These are phyloP conservation scores for Alitta virens DNA, from an alignment of 2,888 invertebrate genomes.

Conservation along the genomic window DNA sequence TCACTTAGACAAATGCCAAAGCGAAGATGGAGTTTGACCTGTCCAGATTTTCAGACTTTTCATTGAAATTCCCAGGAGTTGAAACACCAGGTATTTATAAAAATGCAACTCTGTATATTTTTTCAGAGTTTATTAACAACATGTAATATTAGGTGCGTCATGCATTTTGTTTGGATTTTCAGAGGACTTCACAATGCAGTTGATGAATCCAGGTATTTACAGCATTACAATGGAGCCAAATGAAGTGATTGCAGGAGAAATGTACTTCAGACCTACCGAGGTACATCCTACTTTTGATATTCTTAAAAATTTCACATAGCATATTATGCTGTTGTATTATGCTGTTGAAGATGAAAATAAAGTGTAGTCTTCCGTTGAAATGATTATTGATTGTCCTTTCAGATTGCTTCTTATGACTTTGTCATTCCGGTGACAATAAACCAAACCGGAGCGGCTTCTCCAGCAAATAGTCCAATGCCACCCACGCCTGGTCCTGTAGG, in stretches of 20 bases:
- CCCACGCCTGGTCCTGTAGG: slow-evolving; percentile 41
- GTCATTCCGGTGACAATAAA: slow-evolving; percentile 53
- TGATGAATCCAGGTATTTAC: slow-evolving; percentile 50
- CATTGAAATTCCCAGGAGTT: slow-evolving; percentile 46
- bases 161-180: slow-evolving; percentile 12
- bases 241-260: slow-evolving; percentile 45
- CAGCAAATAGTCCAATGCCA: slow-evolving; percentile 45
- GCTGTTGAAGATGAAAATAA: no score
- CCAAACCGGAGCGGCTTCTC: slow-evolving; percentile 45
- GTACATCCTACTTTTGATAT: no score
- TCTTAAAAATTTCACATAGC: no score
- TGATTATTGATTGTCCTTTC: no score
- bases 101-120: no score
- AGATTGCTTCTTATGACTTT: slow-evolving; percentile 57
- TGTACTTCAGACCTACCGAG: slow-evolving; percentile 54
- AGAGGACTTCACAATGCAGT: slow-evolving; percentile 50
- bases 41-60: slow-evolving; percentile 49
- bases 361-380: no score
- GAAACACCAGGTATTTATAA: slow-evolving; percentile 43
- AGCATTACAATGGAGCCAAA: slow-evolving; percentile 45
- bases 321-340: no score
- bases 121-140: no score
- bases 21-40: slow-evolving; percentile 52
- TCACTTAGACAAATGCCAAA: slow-evolving; percentile 33
- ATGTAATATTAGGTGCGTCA: no score